phyloP scores from a whole-genome alignment of 2,797 vertebrate genomes.

The Hylomyscus alleni region DNA sequence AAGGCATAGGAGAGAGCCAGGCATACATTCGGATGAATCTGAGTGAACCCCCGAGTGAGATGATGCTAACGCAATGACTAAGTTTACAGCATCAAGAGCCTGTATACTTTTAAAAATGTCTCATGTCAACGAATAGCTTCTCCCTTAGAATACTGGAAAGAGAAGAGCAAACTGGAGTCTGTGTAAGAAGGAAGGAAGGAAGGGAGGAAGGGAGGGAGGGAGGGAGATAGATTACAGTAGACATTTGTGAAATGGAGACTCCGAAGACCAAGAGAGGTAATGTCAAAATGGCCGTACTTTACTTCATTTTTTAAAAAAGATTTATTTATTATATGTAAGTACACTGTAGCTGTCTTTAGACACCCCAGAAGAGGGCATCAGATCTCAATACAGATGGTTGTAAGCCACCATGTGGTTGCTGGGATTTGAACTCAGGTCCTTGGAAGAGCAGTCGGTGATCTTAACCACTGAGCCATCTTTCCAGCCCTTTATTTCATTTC shows the following conservation, averaged over 20 bases:
- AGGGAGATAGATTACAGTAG: neutral
- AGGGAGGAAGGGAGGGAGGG: neutral
- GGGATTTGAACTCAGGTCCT: too few relatives aligned
- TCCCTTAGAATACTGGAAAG: neutral
- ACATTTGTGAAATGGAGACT: neutral
- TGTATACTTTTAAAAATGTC: neutral
- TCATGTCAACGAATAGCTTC: neutral
- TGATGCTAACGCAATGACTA: neutral
- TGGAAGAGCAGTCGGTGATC: too few relatives aligned
- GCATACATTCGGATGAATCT: neutral
- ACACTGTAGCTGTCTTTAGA: too few relatives aligned
- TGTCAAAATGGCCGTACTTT: neutral
- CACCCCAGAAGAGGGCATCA: too few relatives aligned
- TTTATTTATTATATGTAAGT: too few relatives aligned
- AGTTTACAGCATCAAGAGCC: neutral
- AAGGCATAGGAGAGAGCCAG: neutral
- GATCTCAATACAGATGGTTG: too few relatives aligned
- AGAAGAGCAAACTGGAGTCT: neutral
- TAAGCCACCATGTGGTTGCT: too few relatives aligned
- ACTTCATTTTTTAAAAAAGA: neutral
- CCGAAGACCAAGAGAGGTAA: neutral
- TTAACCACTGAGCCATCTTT: too few relatives aligned
- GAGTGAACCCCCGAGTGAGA: neutral
- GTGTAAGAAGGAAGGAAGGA: neutral
- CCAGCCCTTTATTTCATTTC: neutral